Conservation (phyloP, 2,797 vertebrate species). For the Premnoplex brunnescens region DNA sequence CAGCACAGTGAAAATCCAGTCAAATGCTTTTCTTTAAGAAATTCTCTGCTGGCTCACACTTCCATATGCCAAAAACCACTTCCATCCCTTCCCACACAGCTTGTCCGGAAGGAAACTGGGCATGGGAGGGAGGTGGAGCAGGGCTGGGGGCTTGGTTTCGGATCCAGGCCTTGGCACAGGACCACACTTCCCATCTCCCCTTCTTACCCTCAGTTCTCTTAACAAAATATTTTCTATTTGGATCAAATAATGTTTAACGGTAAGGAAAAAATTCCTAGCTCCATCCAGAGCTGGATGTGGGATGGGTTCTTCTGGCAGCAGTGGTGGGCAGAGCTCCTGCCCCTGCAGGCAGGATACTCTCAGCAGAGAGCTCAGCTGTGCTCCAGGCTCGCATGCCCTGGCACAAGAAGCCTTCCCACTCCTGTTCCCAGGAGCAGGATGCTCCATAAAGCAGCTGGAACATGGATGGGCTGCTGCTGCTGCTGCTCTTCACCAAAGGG, state of each 20-base stretch:
- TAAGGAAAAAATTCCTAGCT: background rate
- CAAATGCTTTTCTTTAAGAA: background rate
- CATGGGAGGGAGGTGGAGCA: background rate
- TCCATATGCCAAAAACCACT: background rate
- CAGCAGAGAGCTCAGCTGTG: background rate
- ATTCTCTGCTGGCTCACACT: background rate
- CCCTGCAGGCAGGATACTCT: background rate
- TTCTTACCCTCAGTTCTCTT: background rate
- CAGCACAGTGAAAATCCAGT: background rate
- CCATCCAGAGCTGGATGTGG: background rate
- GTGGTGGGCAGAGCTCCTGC: background rate
- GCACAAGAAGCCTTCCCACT: accelerated
- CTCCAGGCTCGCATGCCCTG: accelerated
- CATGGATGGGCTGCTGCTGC: background rate
- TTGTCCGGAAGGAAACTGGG: background rate
- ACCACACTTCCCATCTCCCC: background rate
- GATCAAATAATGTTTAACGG: background rate
- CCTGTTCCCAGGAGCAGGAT: background rate
- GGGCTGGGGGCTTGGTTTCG: background rate
- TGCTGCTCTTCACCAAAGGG: background rate
- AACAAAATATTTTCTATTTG: background rate
- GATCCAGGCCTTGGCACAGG: background rate
- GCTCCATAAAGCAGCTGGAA: background rate
- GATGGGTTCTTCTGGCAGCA: background rate
- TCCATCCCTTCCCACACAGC: background rate